Percentiles rank a stretch among this genome's conserved stretches.
phyloP scores from a whole-genome alignment of 2,888 invertebrate genomes.

The Athalia circularis region DNA sequence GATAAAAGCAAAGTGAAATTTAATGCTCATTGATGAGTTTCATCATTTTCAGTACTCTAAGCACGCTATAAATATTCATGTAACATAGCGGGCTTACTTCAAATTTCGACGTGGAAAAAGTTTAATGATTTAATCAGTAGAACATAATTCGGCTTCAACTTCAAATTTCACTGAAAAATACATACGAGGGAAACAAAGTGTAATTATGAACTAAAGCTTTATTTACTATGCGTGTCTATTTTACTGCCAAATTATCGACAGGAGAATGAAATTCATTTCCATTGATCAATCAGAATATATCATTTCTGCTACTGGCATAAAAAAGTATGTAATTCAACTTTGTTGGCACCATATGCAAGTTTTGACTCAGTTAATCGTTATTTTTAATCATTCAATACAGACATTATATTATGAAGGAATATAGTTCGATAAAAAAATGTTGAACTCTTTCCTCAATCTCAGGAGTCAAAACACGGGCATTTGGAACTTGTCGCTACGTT shows the following conservation, averaged over 20 bases:
- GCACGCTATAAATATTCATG: neutral
- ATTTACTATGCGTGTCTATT: neutral
- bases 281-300: slow-evolving; percentile 41
- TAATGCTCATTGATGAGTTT: neutral
- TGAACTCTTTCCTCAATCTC: neutral
- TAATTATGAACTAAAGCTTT: neutral
- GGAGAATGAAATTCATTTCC: neutral
- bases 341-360: neutral
- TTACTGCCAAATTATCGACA: neutral
- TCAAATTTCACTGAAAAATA: no score
- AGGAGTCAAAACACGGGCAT: neutral
- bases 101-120: neutral
- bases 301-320: slow-evolving; percentile 12
- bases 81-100: neutral
- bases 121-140: neutral
- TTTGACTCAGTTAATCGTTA: neutral
- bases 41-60: slow-evolving; percentile 6
- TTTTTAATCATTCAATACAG: no score
- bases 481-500: neutral
- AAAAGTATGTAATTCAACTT: neutral
- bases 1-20: neutral
- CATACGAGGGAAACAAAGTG: neutral
- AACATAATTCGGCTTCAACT: no score
- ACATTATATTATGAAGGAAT: neutral
- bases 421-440: slow-evolving; percentile 12